A percentile compares a stretch with the other conserved stretches of the same genome.
These are phyloP conservation scores for Melanogrammus aeglefinus DNA, from an alignment of 2,797 vertebrate species.

Conservation along the genomic window DNA sequence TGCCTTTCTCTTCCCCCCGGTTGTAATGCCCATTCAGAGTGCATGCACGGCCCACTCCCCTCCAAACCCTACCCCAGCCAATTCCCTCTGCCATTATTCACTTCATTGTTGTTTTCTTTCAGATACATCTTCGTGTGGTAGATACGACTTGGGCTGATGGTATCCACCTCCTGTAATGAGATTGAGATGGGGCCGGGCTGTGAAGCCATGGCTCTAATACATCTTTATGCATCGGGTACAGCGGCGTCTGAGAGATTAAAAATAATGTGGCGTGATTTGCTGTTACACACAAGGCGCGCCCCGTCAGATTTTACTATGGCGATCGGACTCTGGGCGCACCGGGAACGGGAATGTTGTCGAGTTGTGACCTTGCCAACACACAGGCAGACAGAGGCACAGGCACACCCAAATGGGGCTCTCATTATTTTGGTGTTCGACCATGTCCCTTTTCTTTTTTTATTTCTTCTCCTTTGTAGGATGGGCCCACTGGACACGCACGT, in stretches of 20 bases:
- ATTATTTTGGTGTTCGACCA: too few relatives aligned
- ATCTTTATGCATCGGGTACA: conserved; percentile 71
- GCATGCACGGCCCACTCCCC: background rate
- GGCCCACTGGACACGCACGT: too few relatives aligned
- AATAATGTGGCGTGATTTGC: conserved; percentile 67
- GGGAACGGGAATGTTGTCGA: conserved; percentile 27
- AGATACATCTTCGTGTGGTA: conserved; percentile 28
- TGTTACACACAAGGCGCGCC: conserved; percentile 52
- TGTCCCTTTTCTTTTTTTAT: background rate
- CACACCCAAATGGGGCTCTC: too few relatives aligned
- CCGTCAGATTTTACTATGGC: conserved; percentile 68
- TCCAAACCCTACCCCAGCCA: background rate
- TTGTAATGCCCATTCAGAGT: background rate
- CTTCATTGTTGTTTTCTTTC: conserved; percentile 36
- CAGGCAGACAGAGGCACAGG: background rate
- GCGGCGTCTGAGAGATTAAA: conserved; percentile 61
- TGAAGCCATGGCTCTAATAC: conserved; percentile 67
- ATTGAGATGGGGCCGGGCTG: conserved; percentile 37
- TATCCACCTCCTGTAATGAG: conserved; percentile 43
- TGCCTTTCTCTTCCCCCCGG: background rate
- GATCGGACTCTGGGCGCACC: conserved; percentile 50
- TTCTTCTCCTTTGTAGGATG: background rate
- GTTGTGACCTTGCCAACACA: conserved; percentile 56
- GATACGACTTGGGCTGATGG: conserved; percentile 24
- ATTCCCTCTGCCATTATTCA: background rate